These are phyloP conservation scores for Oligia fasciuncula DNA, from an alignment of 2,888 invertebrate species.

Conservation along the genomic window DNA sequence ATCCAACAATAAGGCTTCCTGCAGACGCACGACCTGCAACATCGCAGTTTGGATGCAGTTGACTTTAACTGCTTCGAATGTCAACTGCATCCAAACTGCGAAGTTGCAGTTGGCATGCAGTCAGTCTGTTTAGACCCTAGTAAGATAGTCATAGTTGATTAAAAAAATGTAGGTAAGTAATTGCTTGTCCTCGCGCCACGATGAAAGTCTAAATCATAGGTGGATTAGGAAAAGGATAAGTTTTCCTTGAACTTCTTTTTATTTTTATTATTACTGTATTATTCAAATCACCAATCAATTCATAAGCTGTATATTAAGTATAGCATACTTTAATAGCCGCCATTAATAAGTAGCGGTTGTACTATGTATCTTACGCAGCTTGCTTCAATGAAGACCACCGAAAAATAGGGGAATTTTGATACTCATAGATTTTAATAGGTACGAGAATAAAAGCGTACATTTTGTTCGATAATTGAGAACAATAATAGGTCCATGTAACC, in stretches of 20 bases:
- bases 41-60: no score
- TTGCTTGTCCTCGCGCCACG: not conserved
- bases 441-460: constrained; percentile 8
- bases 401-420: not conserved
- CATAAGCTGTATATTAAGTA: not conserved
- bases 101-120: no score
- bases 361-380: constrained; percentile 5
- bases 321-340: no score
- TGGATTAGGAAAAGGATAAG: not conserved
- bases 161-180: not conserved
- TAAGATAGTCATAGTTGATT: not conserved
- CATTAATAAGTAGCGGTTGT: not conserved
- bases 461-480: constrained; percentile 40
- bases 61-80: no score
- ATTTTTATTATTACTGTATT: not conserved
- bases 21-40: no score
- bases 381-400: not conserved
- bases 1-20: constrained; percentile 1
- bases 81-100: no score
- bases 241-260: not conserved
- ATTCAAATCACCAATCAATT: constrained; percentile 1
- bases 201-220: not conserved
- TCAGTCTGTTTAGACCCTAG: no score
- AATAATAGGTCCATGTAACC: constrained; percentile 39
- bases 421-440: not conserved